These are phyloP conservation scores for Polyodon spathula DNA, from an alignment of 2,113 vertebrate species.

Conservation along the genomic window DNA sequence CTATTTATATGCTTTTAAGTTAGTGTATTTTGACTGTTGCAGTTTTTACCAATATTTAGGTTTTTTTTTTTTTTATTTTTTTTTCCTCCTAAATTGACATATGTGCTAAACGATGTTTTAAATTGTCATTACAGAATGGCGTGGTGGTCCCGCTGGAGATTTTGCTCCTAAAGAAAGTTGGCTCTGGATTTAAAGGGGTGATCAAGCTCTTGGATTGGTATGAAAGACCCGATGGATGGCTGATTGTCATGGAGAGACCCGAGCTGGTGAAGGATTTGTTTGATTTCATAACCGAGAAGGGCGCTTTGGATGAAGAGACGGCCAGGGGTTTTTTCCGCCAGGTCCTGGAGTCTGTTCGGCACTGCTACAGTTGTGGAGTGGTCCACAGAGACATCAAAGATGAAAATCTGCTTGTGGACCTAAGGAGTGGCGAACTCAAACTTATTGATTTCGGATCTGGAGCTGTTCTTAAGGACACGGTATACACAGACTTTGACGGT, in stretches of 20 bases:
- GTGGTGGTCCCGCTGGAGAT: slow-evolving; percentile 85
- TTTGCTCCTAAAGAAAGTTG: slow-evolving; percentile 87
- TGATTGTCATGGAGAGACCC: slow-evolving; percentile 88
- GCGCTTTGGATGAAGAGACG: slow-evolving; percentile 82
- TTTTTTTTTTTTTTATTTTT: slow-evolving; percentile 5
- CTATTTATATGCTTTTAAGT: too few species aligned
- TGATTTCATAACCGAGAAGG: slow-evolving; percentile 95
- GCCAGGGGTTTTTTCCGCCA: slow-evolving; percentile 87
- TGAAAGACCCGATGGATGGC: slow-evolving; percentile 86
- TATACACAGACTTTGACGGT: slow-evolving; percentile 97
- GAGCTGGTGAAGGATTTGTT: slow-evolving; percentile 91
- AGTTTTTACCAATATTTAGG: neutral
- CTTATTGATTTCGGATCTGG: slow-evolving; percentile 96
- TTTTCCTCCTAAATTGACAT: neutral
- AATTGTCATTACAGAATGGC: slow-evolving; percentile 57
- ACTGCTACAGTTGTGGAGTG: slow-evolving; percentile 88
- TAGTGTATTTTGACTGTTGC: neutral
- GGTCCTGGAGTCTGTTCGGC: slow-evolving; percentile 87
- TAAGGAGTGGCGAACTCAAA: slow-evolving; percentile 84
- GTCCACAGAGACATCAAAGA: slow-evolving; percentile 96
- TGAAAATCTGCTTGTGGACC: slow-evolving; percentile 91
- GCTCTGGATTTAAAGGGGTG: slow-evolving; percentile 79
- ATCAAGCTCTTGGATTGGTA: slow-evolving; percentile 93
- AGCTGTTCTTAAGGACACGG: slow-evolving; percentile 91
- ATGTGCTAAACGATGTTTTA: neutral